A percentile compares a stretch with the other conserved stretches of the same genome.
These are phyloP conservation scores for Halcyon senegalensis DNA, from an alignment of 2,113 vertebrate genomes.

Conservation along the genomic window DNA sequence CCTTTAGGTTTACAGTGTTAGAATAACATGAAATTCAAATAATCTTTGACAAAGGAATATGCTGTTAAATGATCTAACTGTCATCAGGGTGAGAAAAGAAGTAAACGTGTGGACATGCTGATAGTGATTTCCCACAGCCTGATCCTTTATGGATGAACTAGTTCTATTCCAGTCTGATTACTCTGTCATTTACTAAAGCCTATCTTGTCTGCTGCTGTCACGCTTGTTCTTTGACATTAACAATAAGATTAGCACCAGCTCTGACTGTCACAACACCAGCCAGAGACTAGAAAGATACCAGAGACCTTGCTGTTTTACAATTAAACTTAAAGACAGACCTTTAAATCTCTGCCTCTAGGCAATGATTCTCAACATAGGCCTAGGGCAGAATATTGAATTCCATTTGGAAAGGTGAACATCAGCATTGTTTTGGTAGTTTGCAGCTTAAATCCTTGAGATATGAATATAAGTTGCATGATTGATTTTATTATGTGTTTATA, in stretches of 20 bases:
- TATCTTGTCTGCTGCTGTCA: constrained; percentile 75
- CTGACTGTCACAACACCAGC: constrained; percentile 60
- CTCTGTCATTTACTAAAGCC: constrained; percentile 72
- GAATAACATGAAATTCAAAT: constrained; percentile 68
- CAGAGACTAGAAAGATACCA: constrained; percentile 8
- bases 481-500: background rate
- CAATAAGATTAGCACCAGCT: constrained; percentile 73
- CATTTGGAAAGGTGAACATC: background rate
- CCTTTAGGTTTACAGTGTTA: constrained; percentile 37
- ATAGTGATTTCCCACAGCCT: constrained; percentile 61
- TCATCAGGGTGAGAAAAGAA: constrained; percentile 58
- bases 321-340: constrained; percentile 59
- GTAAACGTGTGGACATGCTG: constrained; percentile 67
- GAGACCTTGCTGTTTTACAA: constrained; percentile 23
- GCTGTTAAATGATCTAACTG: constrained; percentile 62
- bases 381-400: background rate
- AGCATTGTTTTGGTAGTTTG: background rate
- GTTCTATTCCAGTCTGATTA: constrained; percentile 73
- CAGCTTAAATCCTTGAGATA: background rate
- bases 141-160: constrained; percentile 72
- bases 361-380: background rate
- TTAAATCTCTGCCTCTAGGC: constrained; percentile 26
- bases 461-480: background rate
- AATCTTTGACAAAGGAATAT: constrained; percentile 35
- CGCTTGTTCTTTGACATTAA: constrained; percentile 70